Evolutionary conservation across 2,888 invertebrate genomes (phyloP).

Genomic region (Aphidoletes aphidimyza): DNA sequence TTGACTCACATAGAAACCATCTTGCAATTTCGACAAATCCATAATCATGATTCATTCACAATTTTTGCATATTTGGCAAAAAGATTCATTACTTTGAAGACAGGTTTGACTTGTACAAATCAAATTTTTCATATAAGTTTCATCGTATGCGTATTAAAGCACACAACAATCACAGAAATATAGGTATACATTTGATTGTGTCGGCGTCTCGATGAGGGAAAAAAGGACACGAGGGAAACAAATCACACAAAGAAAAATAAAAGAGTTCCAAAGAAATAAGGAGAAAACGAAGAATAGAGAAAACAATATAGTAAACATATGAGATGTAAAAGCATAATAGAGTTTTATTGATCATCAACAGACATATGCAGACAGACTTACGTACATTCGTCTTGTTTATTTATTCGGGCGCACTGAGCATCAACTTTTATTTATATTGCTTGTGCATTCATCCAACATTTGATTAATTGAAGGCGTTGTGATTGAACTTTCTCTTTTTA

Average conservation of each 20-base stretch:
- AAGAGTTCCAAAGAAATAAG: neutral
- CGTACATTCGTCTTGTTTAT: conserved; percentile 1
- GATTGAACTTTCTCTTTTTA: neutral
- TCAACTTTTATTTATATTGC: conserved; percentile 16
- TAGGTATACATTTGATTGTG: neutral
- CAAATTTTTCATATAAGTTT: neutral
- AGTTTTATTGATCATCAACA: neutral
- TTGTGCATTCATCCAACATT: conserved; percentile 13
- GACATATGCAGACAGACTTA: conserved; percentile 6
- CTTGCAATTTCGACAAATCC: neutral
- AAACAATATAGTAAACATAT: neutral
- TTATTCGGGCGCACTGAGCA: neutral
- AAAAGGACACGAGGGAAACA: neutral
- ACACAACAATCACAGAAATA: neutral
- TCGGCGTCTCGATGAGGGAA: neutral
- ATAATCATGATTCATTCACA: neutral
- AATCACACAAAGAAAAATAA: neutral
- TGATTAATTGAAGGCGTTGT: neutral
- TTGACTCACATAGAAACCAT: neutral
- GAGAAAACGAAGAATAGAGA: neutral
- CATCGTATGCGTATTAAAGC: neutral
- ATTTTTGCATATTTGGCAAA: conserved; percentile 13
- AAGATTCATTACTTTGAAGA: neutral
- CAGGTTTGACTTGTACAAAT: neutral
- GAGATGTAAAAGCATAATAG: conserved; percentile 8